Conservation (phyloP, 2,113 vertebrate genomes). For the Nothocercus julius region DNA sequence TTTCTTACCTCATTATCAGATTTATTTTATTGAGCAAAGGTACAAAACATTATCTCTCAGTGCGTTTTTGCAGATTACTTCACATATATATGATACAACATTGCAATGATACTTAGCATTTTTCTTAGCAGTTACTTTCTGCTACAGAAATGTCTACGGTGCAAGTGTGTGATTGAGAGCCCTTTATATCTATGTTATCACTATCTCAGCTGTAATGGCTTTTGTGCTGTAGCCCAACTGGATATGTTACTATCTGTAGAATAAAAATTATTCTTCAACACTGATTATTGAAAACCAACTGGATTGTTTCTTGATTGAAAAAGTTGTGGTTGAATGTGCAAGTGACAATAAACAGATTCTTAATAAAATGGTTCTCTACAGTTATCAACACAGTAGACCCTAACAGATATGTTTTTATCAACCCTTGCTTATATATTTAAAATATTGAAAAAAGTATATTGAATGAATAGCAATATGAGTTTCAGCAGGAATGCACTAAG, state of each 20-base stretch:
- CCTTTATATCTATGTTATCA: background rate
- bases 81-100: background rate
- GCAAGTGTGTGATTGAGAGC: constrained; percentile 10
- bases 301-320: background rate
- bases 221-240: background rate
- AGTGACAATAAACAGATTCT: background rate
- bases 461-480: background rate
- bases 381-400: background rate
- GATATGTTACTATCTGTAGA: background rate
- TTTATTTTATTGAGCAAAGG: background rate
- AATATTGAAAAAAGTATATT: background rate
- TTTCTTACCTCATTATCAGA: background rate
- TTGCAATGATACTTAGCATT: background rate
- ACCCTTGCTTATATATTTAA: background rate
- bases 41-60: background rate
- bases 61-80: constrained; percentile 9
- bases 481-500: background rate
- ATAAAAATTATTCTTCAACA: background rate
- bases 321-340: background rate
- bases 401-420: background rate
- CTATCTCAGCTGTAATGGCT: background rate
- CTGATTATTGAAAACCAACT: background rate
- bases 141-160: background rate
- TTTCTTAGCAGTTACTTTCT: background rate
- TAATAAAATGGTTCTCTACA: background rate